Evolutionary conservation across 2,113 vertebrate species (phyloP).

Genomic region (Rhinolophus sinicus): DNA sequence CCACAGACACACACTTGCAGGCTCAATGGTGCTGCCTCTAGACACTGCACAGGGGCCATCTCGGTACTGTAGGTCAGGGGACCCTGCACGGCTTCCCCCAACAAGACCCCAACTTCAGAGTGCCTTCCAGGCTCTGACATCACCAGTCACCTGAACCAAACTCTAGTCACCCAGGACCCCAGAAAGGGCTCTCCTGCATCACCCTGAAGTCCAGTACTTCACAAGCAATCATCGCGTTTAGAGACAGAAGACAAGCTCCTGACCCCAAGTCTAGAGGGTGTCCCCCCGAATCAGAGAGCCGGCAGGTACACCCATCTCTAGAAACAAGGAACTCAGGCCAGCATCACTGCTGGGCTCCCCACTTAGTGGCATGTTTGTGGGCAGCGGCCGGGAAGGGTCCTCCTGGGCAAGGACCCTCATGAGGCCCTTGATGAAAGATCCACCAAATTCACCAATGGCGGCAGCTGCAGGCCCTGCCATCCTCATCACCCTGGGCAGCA

Average conservation of each 20-base stretch:
- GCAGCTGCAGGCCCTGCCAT: background rate
- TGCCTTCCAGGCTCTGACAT: background rate
- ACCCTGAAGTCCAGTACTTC: background rate
- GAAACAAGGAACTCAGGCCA: background rate
- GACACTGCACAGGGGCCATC: background rate
- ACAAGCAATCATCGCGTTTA: background rate
- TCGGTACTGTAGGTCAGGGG: background rate
- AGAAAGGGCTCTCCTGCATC: background rate
- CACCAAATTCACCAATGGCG: rapidly evolving
- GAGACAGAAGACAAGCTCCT: background rate
- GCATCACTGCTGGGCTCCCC: background rate
- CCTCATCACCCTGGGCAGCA: no score
- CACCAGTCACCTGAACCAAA: background rate
- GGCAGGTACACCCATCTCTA: background rate
- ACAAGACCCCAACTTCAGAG: background rate
- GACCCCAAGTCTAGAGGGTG: background rate
- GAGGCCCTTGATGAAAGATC: background rate
- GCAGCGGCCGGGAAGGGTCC: background rate
- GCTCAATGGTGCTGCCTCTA: background rate
- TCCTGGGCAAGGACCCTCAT: background rate
- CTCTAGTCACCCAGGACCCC: background rate
- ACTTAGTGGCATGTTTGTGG: no score
- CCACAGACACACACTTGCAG: background rate
- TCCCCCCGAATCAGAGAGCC: background rate
- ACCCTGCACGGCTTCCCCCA: background rate